Conservation (phyloP, 2,797 vertebrate species). For the Vultur gryphus region DNA sequence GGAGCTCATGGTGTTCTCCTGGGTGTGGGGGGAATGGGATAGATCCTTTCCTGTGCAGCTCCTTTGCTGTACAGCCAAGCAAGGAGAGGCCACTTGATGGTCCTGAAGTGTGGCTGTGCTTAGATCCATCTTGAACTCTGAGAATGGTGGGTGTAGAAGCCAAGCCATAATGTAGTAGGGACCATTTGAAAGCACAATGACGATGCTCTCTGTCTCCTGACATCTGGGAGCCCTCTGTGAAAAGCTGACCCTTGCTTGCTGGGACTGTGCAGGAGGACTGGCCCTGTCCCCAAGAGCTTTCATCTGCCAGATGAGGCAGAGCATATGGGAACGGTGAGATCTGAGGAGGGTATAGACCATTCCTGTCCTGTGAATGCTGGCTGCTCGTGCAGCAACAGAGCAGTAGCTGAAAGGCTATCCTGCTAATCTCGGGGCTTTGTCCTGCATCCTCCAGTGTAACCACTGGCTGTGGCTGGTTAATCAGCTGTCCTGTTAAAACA, state of each 20-base stretch:
- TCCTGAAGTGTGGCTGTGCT: rapidly evolving
- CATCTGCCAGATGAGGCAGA: not conserved
- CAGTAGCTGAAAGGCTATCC: not conserved
- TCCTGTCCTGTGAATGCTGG: not conserved
- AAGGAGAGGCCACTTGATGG: not conserved
- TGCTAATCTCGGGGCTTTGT: not conserved
- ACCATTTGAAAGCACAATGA: not conserved
- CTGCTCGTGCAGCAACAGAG: not conserved
- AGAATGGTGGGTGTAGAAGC: not conserved
- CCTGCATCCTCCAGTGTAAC: not conserved
- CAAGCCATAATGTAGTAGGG: not conserved
- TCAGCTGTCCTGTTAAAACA: not conserved
- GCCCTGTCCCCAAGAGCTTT: not conserved
- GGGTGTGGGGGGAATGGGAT: not conserved
- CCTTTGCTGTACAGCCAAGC: not conserved
- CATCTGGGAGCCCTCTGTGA: not conserved
- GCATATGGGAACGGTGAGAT: not conserved
- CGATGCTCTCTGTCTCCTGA: not conserved
- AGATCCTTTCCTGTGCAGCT: not conserved
- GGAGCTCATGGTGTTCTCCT: not conserved
- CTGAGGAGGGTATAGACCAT: not conserved
- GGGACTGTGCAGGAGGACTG: not conserved
- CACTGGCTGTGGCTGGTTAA: not conserved
- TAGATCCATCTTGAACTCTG: not conserved
- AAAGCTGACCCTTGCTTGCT: not conserved